Evolutionary conservation across 2,888 invertebrate genomes (phyloP).

Genomic region (Serrognathus titanus): DNA sequence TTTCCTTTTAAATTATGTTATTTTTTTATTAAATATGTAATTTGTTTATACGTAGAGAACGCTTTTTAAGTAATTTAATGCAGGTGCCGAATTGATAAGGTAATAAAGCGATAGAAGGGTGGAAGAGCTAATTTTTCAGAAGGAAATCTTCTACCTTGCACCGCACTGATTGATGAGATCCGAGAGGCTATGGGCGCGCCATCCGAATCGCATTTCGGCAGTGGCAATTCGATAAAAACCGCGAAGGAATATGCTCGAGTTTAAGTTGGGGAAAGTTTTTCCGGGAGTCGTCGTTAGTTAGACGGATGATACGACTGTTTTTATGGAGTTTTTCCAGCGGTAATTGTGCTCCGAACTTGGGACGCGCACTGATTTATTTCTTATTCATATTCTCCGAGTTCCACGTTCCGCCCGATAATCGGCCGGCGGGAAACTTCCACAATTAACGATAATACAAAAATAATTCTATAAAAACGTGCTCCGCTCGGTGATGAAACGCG

Average conservation of each 20-base stretch:
- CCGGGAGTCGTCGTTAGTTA: conserved; percentile 17
- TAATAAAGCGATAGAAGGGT: too few relatives aligned
- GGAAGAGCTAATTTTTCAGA: too few relatives aligned
- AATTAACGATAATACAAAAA: too few relatives aligned
- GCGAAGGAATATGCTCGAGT: conserved; percentile 17
- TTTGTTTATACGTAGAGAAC: too few relatives aligned
- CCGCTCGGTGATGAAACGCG: too few relatives aligned
- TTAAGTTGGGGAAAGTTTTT: conserved; percentile 17
- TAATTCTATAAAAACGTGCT: too few relatives aligned
- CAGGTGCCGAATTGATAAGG: too few relatives aligned
- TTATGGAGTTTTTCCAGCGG: conserved; percentile 21
- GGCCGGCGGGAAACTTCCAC: too few relatives aligned
- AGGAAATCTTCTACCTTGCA: too few relatives aligned
- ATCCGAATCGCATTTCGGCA: conserved; percentile 8
- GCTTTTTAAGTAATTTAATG: too few relatives aligned
- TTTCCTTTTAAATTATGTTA: too few relatives aligned
- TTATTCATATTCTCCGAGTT: neutral
- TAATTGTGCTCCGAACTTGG: conserved; percentile 19
- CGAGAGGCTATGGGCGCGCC: conserved; percentile 5
- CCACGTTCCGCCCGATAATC: neutral
- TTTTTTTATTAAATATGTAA: too few relatives aligned
- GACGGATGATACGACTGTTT: conserved; percentile 25
- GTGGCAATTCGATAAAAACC: conserved; percentile 23
- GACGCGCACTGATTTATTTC: neutral
- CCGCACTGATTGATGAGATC: conserved; percentile 20